Percentiles rank a stretch among this genome's conserved stretches.
phyloP scores from a whole-genome alignment of 2,113 vertebrate genomes.

The Festucalex cinctus region DNA sequence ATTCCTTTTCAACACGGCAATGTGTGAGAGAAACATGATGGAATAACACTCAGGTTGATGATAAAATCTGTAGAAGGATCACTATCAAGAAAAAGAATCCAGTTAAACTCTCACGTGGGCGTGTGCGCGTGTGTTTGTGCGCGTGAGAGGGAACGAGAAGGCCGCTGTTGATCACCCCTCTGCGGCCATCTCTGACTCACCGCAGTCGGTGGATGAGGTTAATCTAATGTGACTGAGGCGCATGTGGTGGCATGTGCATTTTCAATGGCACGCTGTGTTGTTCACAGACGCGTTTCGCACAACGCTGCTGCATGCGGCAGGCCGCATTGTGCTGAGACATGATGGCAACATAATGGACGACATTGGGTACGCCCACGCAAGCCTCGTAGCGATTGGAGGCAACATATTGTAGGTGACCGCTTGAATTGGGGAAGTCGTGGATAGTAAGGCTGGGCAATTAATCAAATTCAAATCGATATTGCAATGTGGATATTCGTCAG shows the following conservation, averaged over 20 bases:
- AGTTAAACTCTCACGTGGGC: conserved; percentile 22
- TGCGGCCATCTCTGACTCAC: conserved; percentile 34
- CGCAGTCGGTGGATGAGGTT: not conserved
- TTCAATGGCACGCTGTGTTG: not conserved
- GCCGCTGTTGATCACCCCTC: conserved; percentile 4
- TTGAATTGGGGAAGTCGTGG: no score
- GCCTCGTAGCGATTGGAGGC: not conserved
- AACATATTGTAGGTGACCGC: no score
- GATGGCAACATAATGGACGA: not conserved
- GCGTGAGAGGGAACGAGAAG: conserved; percentile 12
- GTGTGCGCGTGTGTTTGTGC: conserved; percentile 20
- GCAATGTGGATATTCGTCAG: no score
- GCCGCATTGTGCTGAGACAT: not conserved
- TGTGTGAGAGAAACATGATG: not conserved
- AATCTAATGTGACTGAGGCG: conserved; percentile 16
- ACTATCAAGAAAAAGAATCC: conserved; percentile 18
- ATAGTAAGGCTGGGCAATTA: no score
- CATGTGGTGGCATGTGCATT: conserved; percentile 8
- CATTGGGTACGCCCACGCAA: not conserved
- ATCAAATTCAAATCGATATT: no score
- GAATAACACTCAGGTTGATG: not conserved
- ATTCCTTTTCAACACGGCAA: not conserved
- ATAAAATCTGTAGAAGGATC: conserved; percentile 10
- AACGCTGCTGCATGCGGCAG: not conserved
- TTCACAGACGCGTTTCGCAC: not conserved